Conservation (phyloP, 2,113 vertebrate species). For the Syrmaticus mikado region DNA sequence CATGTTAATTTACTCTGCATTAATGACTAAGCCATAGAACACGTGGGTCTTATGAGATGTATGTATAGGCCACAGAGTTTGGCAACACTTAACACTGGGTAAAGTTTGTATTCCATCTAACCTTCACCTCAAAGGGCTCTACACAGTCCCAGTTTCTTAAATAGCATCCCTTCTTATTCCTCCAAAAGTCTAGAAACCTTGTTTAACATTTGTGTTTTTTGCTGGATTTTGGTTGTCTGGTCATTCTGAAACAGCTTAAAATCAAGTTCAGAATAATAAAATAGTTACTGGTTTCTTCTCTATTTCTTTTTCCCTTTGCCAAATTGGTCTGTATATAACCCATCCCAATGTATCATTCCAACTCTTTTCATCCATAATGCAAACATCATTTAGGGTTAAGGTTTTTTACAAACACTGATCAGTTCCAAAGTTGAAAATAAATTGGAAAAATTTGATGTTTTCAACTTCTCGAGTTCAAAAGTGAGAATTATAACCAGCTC, state of each 20-base stretch:
- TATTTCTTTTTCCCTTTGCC: not conserved
- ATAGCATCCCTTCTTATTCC: not conserved
- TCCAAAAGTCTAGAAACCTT: not conserved
- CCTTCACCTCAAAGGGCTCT: not conserved
- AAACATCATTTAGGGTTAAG: not conserved
- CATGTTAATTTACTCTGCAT: not conserved
- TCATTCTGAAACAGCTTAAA: not conserved
- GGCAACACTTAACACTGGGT: not conserved
- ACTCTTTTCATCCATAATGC: not conserved
- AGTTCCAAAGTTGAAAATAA: conserved; percentile 12
- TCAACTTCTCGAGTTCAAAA: conserved; percentile 27
- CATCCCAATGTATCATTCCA: not conserved
- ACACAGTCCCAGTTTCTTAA: not conserved
- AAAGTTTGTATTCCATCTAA: not conserved
- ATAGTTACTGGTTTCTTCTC: not conserved
- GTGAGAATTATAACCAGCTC: conserved; percentile 34
- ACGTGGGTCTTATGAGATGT: not conserved
- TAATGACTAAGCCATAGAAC: not conserved
- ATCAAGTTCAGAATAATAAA: not conserved
- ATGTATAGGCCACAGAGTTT: not conserved
- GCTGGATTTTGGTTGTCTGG: not conserved
- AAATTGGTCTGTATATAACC: not conserved
- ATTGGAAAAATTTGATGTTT: conserved; percentile 1
- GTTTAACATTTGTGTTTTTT: not conserved
- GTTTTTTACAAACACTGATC: conserved; percentile 29